Evolutionary conservation across 2,797 vertebrate species (phyloP), one percentile per base, ranked within the genome.

Genomic region (Intellagama lesueurii): DNA sequence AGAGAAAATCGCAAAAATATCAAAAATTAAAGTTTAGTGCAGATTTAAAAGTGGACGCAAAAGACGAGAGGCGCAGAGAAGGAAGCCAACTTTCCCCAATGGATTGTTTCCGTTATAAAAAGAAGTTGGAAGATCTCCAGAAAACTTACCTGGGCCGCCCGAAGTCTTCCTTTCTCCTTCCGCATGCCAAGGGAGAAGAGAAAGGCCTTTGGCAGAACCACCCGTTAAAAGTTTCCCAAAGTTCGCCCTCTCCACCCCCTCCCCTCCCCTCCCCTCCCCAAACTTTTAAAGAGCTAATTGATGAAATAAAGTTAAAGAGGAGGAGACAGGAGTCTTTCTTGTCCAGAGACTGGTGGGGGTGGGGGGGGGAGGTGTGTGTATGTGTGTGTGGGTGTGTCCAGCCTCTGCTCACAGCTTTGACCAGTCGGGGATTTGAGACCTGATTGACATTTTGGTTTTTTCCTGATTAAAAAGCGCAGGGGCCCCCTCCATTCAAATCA

Each of bases 401-500:
- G 93, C 94, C 93, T 93, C 93, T 96, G 94, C 95, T 93, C 94
- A 94, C 91, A 40, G 93, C 95, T 95, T 95, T 95, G 95, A 96
- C 96, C 95, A 94, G 95, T 92, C 95, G 96, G 96, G 95, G 96
- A 96, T 91, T 96, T 95, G 95, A 96, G 94, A 95, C 92, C 95
- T 96, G 96, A 98, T 98, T 98, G 98, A 96, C 97, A 98, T 98
- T 98, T 97, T 97, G 97, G 52, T 52, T 52, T 52, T 89, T 97
- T 96, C 95, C 97, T 96, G 97, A 95, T 96, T 96, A 96, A 96
- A 96, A 97, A 96, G 96, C 95, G 1, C 14, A 95, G 96, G 96
- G 95, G 95, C 98, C 98, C 94, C 97, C 96, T 97, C 97, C 97
- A 98, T 98, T 98, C 97, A 98, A 97, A 97, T 98, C 97, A 98